Base-by-base conservation (phyloP, 2,888 invertebrate genomes). In the Ellobium chinense region DNA sequence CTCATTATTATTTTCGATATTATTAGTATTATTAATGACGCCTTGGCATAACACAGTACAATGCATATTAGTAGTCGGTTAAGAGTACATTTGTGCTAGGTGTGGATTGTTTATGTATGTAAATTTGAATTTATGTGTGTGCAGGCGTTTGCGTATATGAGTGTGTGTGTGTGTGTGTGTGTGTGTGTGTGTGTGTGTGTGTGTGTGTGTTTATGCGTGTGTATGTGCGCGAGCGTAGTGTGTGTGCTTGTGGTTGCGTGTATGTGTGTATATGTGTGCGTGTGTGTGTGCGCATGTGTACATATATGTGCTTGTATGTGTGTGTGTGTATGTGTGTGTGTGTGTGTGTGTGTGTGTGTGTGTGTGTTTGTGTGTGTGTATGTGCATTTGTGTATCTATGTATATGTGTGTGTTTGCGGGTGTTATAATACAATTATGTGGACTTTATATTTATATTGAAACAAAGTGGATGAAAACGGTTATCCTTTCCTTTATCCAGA, bases 161-260 rank as follows among this genome's bases (percentile, higher is more conserved):
- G 12, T 72, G 58, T 58, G 18, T 58, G 58, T 72, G 36, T 34
- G 18, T 60, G 27, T 68, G 39, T 68, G 27, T 68, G 39, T 68
- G 27, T 68, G 39, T 68, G 27, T 68, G 39, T 68, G 27, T 68
- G 12, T 36, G 27, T 36, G 39, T 68, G 27, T 68, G 12, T 34
- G 21, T 36, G 36, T 68, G 27, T 68, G 46, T 46, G 18, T 46
- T 7, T 46, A 46, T 46, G 46, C 18, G 18, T 46, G 46, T 46
- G 18, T 46, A 18, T 46, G 18, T 46, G 46, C 18, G 7, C 18
- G 7, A 46, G 7, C 46, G 7, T 12, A 12, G 9, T 46, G 18
- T 46, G 9, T 46, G 46, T 46, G 9, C 18, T 7, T 46, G 9
- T 46, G 46, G 7, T 18, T 12, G n/a, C 5, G 4, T 34, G 29